phyloP scores from a whole-genome alignment of 1,140 invertebrate species.

The Daktulosphaira vitifoliae region DNA sequence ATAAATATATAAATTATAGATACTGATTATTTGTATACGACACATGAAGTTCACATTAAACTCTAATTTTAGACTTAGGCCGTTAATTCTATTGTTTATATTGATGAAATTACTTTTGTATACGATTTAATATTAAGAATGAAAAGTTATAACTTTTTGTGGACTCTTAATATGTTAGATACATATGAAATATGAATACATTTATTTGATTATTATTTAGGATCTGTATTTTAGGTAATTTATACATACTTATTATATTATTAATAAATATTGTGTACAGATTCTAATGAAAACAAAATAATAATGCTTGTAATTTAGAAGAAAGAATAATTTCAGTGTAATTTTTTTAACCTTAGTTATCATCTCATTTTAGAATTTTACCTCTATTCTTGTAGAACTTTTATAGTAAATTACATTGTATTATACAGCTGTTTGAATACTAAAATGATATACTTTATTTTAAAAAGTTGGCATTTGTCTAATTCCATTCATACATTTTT shows the following conservation, averaged over 20 bases:
- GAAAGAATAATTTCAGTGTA: background rate
- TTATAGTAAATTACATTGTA: too few species aligned
- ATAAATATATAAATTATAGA: too few species aligned
- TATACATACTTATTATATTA: slow-evolving; percentile 7
- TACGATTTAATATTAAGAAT: slow-evolving; percentile 25
- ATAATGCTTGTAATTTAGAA: slow-evolving; percentile 27
- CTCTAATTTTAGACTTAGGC: too few species aligned
- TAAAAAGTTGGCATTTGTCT: too few species aligned
- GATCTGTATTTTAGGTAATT: slow-evolving; percentile 18
- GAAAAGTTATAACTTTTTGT: background rate
- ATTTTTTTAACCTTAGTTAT: background rate
- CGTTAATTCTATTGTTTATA: too few species aligned
- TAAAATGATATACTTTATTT: too few species aligned
- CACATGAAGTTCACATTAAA: too few species aligned
- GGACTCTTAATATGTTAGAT: slow-evolving; percentile 13
- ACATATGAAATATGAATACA: background rate
- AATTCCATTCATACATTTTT: too few species aligned
- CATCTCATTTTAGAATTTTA: too few species aligned
- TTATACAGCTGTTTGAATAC: too few species aligned
- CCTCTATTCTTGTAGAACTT: too few species aligned
- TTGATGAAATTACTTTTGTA: slow-evolving; percentile 16
- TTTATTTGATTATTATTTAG: slow-evolving; percentile 24
- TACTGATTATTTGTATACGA: too few species aligned
- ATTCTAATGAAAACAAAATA: slow-evolving; percentile 25
- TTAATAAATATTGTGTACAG: slow-evolving; percentile 28